Evolutionary conservation across 2,797 vertebrate species (phyloP).

Genomic region (Gallinago stenura): DNA sequence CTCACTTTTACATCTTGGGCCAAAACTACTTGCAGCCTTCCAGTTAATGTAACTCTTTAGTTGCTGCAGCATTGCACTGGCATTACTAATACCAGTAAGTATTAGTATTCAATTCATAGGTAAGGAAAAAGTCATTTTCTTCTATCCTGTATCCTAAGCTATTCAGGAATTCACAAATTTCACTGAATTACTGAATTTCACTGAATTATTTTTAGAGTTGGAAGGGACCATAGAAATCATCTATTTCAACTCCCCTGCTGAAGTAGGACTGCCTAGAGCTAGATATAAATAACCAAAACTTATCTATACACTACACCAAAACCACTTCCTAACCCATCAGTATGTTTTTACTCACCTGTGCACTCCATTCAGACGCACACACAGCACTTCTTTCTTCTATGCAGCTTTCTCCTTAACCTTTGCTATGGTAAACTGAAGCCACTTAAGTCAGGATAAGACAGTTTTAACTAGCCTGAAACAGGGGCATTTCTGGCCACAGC

Average conservation of each 20-base stretch:
- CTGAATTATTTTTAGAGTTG: no score
- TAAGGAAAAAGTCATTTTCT: neutral
- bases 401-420: neutral
- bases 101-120: neutral
- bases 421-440: neutral
- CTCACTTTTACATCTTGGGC: neutral
- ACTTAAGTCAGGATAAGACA: neutral
- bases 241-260: no score
- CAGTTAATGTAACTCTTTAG: neutral
- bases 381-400: neutral
- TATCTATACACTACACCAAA: neutral
- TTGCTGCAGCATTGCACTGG: neutral
- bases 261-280: no score
- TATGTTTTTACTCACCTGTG: neutral
- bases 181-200: no score
- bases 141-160: neutral
- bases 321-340: neutral
- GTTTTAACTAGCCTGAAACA: neutral
- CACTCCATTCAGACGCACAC: neutral
- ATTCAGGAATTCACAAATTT: neutral
- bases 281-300: neutral
- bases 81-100: neutral
- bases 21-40: neutral
- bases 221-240: no score
- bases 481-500: neutral